Conservation (phyloP, 2,113 vertebrate species). For the Silurus meridionalis region DNA sequence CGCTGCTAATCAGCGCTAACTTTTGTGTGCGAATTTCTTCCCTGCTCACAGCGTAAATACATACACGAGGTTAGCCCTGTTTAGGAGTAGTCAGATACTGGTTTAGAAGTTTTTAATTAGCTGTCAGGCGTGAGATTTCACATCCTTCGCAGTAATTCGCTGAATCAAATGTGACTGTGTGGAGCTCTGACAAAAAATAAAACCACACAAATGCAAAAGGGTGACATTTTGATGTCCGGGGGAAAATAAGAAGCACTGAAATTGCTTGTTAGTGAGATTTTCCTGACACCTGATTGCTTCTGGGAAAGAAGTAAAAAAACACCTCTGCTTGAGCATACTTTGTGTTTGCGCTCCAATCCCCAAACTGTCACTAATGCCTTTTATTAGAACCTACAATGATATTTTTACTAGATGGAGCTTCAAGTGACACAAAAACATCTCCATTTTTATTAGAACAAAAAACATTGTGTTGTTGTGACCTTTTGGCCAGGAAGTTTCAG, state of each 20-base stretch:
- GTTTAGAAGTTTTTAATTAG: constrained; percentile 14
- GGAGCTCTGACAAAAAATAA: neutral
- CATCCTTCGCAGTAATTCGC: neutral
- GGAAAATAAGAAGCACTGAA: neutral
- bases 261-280: neutral
- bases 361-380: neutral
- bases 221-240: neutral
- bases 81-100: too few relatives aligned
- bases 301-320: neutral
- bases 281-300: neutral
- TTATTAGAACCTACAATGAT: neutral
- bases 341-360: neutral
- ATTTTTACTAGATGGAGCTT: neutral
- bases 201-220: neutral
- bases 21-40: neutral
- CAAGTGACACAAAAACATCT: neutral
- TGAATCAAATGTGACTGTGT: neutral
- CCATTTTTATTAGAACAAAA: neutral
- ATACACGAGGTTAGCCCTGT: neutral
- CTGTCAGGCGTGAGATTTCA: neutral
- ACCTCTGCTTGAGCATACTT: neutral
- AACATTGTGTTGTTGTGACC: neutral
- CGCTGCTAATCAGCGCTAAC: neutral
- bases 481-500: neutral
- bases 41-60: too few relatives aligned